Evolutionary conservation across 2,113 vertebrate species (phyloP), one percentile per base, ranked within the genome.

Genomic region (Pithys albifrons): DNA sequence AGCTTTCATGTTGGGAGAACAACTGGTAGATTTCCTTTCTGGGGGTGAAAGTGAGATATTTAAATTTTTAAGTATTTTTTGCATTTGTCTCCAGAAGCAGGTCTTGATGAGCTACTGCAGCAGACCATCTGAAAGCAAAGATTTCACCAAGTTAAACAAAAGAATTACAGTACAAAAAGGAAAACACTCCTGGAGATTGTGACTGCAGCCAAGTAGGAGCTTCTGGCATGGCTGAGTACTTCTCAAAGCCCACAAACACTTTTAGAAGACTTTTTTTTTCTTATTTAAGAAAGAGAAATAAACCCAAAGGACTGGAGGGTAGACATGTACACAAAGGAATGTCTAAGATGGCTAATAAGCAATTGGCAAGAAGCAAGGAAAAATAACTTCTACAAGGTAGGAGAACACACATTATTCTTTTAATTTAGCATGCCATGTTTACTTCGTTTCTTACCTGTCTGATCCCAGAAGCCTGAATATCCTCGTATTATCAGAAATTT

Each of bases 391-490:
- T 22, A 80, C 39, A 59, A 74, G 25, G 39, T 43, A 88, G 66
- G 37, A 79, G 62, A 84, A 95, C 54, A 83, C 37, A 61, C 16
- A 57, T 65, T 61, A 35, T 45, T 85, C 5, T 81, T 95, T 41
- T 28, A 29, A 39, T 94, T 71, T 48, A 72, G 9, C 37, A 85
- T 79, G 49, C 31, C 69, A 35, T 14, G 46, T 28, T 89, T 65
- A 39, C 27, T 79, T 78, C 19, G 76, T 29, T 92, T 85, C 98
- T 96, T 98, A 99, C 99, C 99, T 99, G 98, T 99, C 99, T 92
- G 99, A 99, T 97, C 99, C 99, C 98, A 99, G 98, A 93, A 99
- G 99, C 97, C 99, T 98, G 98, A 99, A 99, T 98, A 99, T 99
- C 93, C 99, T 99, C 10, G 99, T 99, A 97, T 97, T 99, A 97